Base-by-base conservation (phyloP, 2,113 vertebrate species). In the Candoia aspera region DNA sequence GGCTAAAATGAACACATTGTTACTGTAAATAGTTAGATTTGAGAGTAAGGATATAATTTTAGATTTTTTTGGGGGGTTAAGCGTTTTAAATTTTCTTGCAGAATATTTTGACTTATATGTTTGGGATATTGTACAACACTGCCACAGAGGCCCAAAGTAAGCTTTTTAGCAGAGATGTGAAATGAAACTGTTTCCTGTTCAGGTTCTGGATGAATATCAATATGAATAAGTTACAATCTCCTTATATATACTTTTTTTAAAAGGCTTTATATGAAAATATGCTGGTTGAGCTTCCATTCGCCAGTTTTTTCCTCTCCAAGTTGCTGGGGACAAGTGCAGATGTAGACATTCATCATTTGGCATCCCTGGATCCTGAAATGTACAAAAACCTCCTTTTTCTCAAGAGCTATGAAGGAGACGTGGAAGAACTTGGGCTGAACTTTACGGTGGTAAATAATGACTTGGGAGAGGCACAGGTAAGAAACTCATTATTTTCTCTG, bases 361-460 rank as follows among this genome's bases (percentile, higher is more conserved):
- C 99, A 57, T 99, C 99, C 0, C 90, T 99, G 89, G 99, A 99
- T 95, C 99, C 99, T 0, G 99, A 99, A 96, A 99, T 99, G 97
- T 99, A 99, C 95, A 98, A 97, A 91, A 99, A 99, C 92, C 97
- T 99, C 59, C 99, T 99, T 84, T 99, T 99, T 95, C 99, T 99
- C 91, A 99, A 99, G 97, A 99, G 99, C 97, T 99, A 99, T 0
- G 99, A 99, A 93, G 99, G 97, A 0, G 99, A 99, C 0, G 99
- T 99, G 91, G 99, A 99, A 94, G 99, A 99, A 92, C 98, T 99
- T 85, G 99, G 99, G 19, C 98, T 99, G 3, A 99, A 99, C 97
- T 99, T 99, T 97, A 99, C 99, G 0, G 98, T 99, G 94, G 99
- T 99, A 90, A 99, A 99, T 97, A 99, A 99, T 8, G 99, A 99